Evolutionary conservation across 2,888 invertebrate species (phyloP).

Genomic region (Drosophila meridiana): DNA sequence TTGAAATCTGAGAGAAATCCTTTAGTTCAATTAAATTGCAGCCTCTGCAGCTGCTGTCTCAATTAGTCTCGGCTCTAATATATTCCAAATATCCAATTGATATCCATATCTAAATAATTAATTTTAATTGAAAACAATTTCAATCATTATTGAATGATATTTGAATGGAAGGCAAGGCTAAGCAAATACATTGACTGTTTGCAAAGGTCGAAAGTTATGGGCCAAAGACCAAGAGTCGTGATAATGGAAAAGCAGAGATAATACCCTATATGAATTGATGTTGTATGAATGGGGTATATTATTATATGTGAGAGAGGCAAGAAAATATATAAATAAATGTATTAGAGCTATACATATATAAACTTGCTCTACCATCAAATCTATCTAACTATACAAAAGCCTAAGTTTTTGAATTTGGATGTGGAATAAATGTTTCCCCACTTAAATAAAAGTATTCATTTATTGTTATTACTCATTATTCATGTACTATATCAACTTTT

Average conservation of each 20-base stretch:
- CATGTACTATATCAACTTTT: too few species aligned
- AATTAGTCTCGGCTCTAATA: background rate
- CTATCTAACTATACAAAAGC: too few species aligned
- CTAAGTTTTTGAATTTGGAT: too few species aligned
- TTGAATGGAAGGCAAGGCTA: background rate
- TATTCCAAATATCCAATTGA: conserved; percentile 4
- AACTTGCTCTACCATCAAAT: too few species aligned
- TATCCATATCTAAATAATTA: conserved; percentile 7
- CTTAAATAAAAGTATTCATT: too few species aligned
- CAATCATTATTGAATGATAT: background rate
- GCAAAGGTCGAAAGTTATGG: background rate
- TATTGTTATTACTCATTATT: too few species aligned
- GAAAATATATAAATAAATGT: too few species aligned
- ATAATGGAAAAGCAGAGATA: background rate
- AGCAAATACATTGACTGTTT: background rate
- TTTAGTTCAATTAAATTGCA: conserved; percentile 35
- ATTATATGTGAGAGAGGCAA: too few species aligned
- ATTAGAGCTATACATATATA: too few species aligned
- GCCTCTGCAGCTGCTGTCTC: conserved; percentile 1
- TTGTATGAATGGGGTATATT: background rate
- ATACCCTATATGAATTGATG: background rate
- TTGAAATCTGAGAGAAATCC: conserved; percentile 16
- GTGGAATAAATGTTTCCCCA: too few species aligned
- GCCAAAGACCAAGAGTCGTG: background rate
- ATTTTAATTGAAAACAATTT: conserved; percentile 11